Evolutionary conservation across 2,888 invertebrate genomes (phyloP), one percentile per base, ranked within the genome.

Genomic region (Limnephilus marmoratus): DNA sequence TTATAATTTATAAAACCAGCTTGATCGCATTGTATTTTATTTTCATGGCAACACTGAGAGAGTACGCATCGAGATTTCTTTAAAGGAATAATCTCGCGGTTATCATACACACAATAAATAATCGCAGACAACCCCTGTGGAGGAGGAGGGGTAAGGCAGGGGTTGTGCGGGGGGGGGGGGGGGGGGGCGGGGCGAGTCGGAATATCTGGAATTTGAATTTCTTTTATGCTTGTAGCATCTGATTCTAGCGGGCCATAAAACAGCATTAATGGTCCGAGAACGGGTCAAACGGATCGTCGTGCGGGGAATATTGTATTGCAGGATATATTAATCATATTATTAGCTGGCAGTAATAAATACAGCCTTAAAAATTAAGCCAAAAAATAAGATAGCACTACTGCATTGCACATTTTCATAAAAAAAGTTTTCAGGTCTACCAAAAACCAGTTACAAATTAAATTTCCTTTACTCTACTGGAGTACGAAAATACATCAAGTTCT

Each of bases 171-270:
- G n/a, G 9, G 11, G 5, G 3, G n/a, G 45, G 15, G 29, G 13
- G 2, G 13, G n/a, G 45, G 29, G 45, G 45, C 15, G 37, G 83
- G 83, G 37, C 24, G 24, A 68, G 68, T 68, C 24, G 68, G 13
- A 86, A 45, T 45, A 45, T 49, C 45, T 45, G 41, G 86, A 45
- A 90, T 90, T 90, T 90, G 90, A 90, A 90, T 80, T 90, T 90
- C 90, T 90, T 90, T 90, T 90, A 90, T 90, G 81, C 18, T 80
- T 80, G 81, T 86, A 41, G 81, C 37, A 90, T 90, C 90, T 90
- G 90, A 90, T 90, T 90, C 80, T 81, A 53, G 90, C 29, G 81
- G 81, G 81, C 90, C 18, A 90, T 81, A 90, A 81, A 81, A 31
- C 90, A 81, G 80, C 31, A 81, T 90, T 90, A 90, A 82, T 90